Evolutionary conservation across 2,797 vertebrate genomes (phyloP).

Genomic region (Rhincodon typus): DNA sequence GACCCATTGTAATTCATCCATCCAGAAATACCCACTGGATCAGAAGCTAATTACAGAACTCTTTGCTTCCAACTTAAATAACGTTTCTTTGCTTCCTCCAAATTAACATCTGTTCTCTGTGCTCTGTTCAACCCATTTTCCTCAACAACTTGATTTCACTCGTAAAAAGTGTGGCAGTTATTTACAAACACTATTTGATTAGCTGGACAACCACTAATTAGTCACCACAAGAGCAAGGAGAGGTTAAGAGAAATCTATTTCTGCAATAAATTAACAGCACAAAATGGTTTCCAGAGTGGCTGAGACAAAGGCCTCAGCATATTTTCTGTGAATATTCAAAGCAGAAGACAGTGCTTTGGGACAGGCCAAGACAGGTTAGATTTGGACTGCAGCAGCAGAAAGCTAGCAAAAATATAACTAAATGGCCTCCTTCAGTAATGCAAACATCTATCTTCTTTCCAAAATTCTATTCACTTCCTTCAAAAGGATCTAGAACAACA

Average conservation of each 20-base stretch:
- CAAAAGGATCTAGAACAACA: neutral
- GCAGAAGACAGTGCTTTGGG: neutral
- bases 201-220: conserved; percentile 13
- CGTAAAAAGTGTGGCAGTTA: neutral
- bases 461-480: neutral
- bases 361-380: neutral
- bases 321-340: neutral
- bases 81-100: conserved; percentile 10
- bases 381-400: neutral
- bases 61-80: neutral
- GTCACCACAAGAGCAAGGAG: neutral
- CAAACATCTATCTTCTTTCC: neutral
- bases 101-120: neutral
- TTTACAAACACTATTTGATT: conserved; percentile 11
- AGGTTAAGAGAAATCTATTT: conserved; percentile 5
- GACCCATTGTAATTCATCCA: conserved; percentile 28
- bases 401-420: neutral
- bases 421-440: neutral
- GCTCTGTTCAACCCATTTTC: neutral
- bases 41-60: conserved; percentile 29
- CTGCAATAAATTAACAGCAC: neutral
- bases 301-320: neutral
- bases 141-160: neutral
- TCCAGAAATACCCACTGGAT: conserved; percentile 21
- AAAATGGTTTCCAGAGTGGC: neutral